Base-by-base conservation (phyloP, 2,113 vertebrate genomes). In the Antechinus stuartii region DNA sequence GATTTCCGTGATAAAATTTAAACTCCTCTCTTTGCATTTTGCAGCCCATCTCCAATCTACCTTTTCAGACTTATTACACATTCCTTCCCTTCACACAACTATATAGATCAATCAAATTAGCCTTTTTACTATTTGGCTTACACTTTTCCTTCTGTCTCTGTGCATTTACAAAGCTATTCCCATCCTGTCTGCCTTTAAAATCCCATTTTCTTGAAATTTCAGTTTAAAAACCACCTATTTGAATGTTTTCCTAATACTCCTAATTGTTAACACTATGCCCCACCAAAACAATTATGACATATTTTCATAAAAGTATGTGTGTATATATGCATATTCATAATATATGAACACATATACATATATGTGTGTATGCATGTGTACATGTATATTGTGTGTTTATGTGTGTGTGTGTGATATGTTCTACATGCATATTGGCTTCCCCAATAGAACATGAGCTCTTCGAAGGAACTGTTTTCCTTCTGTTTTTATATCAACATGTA, bases 321-420 rank as follows among this genome's bases (percentile, higher is more conserved):
- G 7, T 2, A 19, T 25, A 54, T 54, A 35, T 68, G 11, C 0
- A 68, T 68, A 68, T 4, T 68, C 57, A 68, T 68, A 68, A 35
- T 68, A 61, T 61, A 61, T 61, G 0, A 61, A 56, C 25, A 10
- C 26, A 26, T 9, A 55, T 91, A 92, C 92, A 95, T 97, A 96
- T 96, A 52, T 61, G 8, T 57, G 27, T 61, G 12, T 61, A 11
- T 57, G 50, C 10, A 9, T 57, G 2, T 57, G 27, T 27, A 9
- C 8, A 57, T 3, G 2, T 22, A 27, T 9, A 30, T 3, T 11
- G 50, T 52, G 6, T 52, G 50, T 52, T 52, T 97, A 96, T 96
- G 47, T 57, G 1, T 57, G 9, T 57, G 9, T 61, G 11, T 57
- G 25, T 57, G 26, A 57, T 10, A 9, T 22, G 23, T 8, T 27